Evolutionary conservation across 2,888 invertebrate genomes (phyloP).

Genomic region (Hirtodrosophila histrioides): DNA sequence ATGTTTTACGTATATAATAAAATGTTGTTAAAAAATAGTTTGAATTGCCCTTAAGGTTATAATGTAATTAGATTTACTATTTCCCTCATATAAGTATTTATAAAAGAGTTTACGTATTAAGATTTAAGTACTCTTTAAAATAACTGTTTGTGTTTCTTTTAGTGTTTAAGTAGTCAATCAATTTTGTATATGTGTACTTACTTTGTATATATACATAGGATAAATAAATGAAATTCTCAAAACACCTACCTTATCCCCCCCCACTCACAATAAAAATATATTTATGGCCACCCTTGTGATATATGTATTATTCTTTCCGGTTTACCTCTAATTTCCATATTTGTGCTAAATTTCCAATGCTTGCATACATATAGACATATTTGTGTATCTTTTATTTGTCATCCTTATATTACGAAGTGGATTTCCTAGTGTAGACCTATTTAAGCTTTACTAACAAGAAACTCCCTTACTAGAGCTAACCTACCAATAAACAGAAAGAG

Average conservation of each 20-base stretch:
- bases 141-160: background rate
- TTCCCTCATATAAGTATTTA: conserved; percentile 39
- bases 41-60: background rate
- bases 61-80: conserved; percentile 11
- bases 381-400: background rate
- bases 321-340: conserved; percentile 37
- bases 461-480: background rate
- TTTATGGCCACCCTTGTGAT: background rate
- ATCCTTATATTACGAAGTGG: background rate
- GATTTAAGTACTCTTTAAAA: conserved; percentile 26
- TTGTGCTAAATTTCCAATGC: background rate
- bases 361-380: background rate
- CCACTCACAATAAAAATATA: conserved; percentile 37
- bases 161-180: conserved; percentile 29
- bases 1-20: conserved; percentile 31
- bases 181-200: conserved; percentile 21
- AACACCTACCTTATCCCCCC: background rate
- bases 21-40: conserved; percentile 7
- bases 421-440: background rate
- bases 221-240: conserved; percentile 23
- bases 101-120: background rate
- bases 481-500: background rate
- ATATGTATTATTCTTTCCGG: conserved; percentile 1
- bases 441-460: conserved; percentile 9
- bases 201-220: conserved; percentile 21